These are phyloP conservation scores for Phaethon lepturus DNA, from an alignment of 2,113 vertebrate species.

Conservation along the genomic window DNA sequence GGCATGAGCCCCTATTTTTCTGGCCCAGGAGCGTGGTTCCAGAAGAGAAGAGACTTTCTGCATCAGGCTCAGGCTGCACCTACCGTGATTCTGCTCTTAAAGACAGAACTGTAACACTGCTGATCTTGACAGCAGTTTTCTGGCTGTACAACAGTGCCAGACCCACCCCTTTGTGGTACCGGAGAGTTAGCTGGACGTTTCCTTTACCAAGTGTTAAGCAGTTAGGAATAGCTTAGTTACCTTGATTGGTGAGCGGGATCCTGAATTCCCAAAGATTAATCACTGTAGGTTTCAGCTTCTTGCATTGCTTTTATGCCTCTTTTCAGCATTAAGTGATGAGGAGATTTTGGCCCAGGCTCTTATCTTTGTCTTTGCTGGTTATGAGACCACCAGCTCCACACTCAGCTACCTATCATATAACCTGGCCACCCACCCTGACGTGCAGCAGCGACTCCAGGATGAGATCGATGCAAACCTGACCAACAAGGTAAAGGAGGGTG, in stretches of 20 bases:
- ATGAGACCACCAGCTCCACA: conserved; percentile 80
- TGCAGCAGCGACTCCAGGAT: conserved; percentile 77
- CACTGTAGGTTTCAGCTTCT: neutral
- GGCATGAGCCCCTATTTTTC: neutral
- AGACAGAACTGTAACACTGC: neutral
- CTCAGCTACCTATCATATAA: conserved; percentile 75
- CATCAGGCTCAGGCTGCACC: neutral
- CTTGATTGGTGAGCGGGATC: neutral
- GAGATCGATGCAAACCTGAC: conserved; percentile 79
- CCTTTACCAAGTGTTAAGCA: neutral
- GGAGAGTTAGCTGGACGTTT: neutral
- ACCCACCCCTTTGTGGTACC: neutral
- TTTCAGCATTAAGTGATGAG: conserved; percentile 79
- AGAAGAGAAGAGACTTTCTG: neutral
- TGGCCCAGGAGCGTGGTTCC: neutral
- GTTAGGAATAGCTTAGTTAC: neutral
- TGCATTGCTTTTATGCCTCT: neutral
- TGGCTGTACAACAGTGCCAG: neutral
- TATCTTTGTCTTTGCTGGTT: conserved; percentile 82
- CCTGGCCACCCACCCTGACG: conserved; percentile 76
- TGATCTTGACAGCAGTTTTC: neutral
- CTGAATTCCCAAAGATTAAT: neutral
- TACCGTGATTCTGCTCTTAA: neutral
- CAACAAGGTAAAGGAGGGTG: conserved; percentile 64
- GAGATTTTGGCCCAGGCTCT: conserved; percentile 82